Base-by-base conservation (phyloP, 2,888 invertebrate genomes). In the Pecten maximus region DNA sequence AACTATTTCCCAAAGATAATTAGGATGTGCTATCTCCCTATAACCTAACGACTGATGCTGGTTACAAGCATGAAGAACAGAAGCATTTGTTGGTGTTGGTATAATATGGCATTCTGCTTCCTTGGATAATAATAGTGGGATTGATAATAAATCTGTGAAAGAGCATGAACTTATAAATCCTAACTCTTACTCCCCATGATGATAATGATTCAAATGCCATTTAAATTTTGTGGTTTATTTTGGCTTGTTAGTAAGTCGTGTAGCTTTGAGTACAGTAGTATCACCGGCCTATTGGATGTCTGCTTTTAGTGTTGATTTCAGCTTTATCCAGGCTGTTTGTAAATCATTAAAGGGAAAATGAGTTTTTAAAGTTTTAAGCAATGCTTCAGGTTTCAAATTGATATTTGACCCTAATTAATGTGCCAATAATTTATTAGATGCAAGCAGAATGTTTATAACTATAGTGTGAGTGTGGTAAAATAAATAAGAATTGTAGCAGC, bases 281-380 rank as follows among this genome's bases (percentile, higher is more conserved):
- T 74, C 23, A 74, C 74, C 28, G 35, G 74, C 74, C 74, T 74
- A 28, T 74, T 74, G 74, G 74, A 74, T 74, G 74, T 74, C 74
- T 74, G 74, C 74, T 74, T 74, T 74, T 74, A 74, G 74, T 74
- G 74, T 74, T 28, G 35, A 74, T 6, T 35, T 74, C 35, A 35
- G 35, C 28, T 35, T 74, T 74, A 74, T 35, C 35, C 28, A 10
- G 74, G 74, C 74, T 74, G 6, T 60, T 3, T 60, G n/a, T 28
- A 35, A 74, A 74, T 74, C 35, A 74, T 12, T 12, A 10, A 28
- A 28, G 16, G 35, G 1, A 74, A 35, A 35, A 8, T 74, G 54
- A n/a, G 54, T 54, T 54, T 54, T 54, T 3, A 44, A 44, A 35
- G 35, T 74, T 35, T 28, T 8, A 74, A 10, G 35, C 74, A 74